phyloP scores from a whole-genome alignment of 2,888 invertebrate species.

The Stomorhina lunata region DNA sequence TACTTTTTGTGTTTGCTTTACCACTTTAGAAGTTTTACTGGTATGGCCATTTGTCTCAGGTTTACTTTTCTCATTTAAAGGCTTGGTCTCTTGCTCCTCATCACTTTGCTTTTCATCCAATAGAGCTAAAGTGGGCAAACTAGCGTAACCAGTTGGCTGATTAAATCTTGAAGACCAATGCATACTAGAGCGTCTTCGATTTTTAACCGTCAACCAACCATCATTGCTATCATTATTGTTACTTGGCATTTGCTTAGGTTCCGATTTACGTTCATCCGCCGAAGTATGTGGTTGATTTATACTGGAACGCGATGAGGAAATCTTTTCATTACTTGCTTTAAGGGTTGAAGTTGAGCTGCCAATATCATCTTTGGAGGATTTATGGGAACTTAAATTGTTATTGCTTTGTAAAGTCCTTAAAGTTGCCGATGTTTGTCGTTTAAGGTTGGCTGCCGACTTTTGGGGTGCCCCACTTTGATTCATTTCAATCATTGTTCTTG shows the following conservation, averaged over 20 bases:
- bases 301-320: constrained; percentile 75
- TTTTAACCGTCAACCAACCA: constrained; percentile 95
- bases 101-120: constrained; percentile 77
- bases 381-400: constrained; percentile 66
- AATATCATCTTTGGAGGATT: constrained; percentile 75
- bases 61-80: constrained; percentile 5
- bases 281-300: constrained; percentile 65
- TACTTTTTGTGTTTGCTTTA: constrained; percentile 40
- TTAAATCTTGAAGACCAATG: constrained; percentile 89
- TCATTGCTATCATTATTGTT: constrained; percentile 80
- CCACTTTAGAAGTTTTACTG: constrained; percentile 22
- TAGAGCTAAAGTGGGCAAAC: constrained; percentile 86
- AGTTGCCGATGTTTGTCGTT: constrained; percentile 34
- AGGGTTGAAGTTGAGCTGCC: constrained; percentile 79
- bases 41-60: constrained; percentile 6
- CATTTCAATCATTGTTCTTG: constrained; percentile 79
- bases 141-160: constrained; percentile 91
- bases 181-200: constrained; percentile 85
- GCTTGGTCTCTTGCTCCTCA: constrained; percentile 71
- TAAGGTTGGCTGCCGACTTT: constrained; percentile 30
- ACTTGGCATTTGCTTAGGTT: constrained; percentile 75
- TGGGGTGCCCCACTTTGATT: constrained; percentile 65
- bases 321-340: constrained; percentile 78
- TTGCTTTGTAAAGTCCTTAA: background rate
- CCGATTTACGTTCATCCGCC: constrained; percentile 72